These are phyloP conservation scores for Apodemus speciosus DNA, from an alignment of 2,113 vertebrate species.

Conservation along the genomic window DNA sequence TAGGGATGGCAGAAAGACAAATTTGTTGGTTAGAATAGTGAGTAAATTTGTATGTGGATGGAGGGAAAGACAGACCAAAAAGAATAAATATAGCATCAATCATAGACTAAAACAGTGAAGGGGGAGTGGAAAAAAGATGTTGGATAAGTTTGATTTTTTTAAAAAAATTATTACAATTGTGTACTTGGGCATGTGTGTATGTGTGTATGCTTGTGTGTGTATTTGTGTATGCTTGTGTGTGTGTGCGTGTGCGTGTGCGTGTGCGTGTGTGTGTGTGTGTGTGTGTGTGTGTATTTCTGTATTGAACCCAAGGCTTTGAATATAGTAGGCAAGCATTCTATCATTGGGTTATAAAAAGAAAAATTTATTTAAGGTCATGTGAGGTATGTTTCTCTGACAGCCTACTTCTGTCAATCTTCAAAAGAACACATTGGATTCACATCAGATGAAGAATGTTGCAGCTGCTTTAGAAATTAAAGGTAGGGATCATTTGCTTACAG, in stretches of 20 bases:
- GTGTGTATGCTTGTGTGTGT: neutral
- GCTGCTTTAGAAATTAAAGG: neutral
- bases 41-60: neutral
- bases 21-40: neutral
- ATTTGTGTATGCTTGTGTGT: neutral
- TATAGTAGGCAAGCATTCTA: neutral
- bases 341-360: neutral
- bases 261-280: neutral
- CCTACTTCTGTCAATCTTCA: conserved; percentile 41
- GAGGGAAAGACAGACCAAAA: neutral
- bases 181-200: neutral
- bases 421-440: conserved; percentile 46
- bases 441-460: conserved; percentile 35
- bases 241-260: neutral
- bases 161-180: neutral
- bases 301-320: neutral
- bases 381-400: conserved; percentile 18
- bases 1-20: neutral
- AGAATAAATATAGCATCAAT: neutral
- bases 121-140: neutral
- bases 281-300: neutral
- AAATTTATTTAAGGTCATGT: neutral
- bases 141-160: neutral
- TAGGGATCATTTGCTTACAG: neutral
- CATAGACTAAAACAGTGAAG: neutral